These are phyloP conservation scores for Bellardia pandia DNA, from an alignment of 2,888 invertebrate species.

Conservation along the genomic window DNA sequence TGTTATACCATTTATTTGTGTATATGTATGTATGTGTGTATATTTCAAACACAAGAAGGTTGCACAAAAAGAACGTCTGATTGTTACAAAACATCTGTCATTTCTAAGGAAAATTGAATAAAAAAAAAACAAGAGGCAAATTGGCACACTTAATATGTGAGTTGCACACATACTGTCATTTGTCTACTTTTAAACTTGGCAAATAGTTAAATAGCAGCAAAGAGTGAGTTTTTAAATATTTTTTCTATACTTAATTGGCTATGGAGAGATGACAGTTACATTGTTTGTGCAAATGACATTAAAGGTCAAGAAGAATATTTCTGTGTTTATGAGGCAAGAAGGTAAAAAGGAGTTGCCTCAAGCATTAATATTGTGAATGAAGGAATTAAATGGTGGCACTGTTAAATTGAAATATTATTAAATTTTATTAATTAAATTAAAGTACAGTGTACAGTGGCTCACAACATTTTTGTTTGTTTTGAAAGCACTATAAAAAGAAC, in stretches of 20 bases:
- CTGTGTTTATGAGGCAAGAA: background rate
- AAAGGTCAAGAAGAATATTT: background rate
- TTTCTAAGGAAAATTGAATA: background rate
- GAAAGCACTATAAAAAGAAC: no score
- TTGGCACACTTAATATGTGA: background rate
- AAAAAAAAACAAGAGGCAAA: background rate
- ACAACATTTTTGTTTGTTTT: no score
- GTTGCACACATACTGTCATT: no score
- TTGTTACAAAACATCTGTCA: constrained; percentile 14
- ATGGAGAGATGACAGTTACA: background rate
- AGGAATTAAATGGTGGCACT: no score
- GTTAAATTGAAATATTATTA: no score
- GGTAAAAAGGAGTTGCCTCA: background rate
- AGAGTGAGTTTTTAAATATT: background rate
- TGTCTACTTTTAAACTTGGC: background rate
- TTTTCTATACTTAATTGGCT: background rate
- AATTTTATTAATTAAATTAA: no score
- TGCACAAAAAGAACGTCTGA: background rate
- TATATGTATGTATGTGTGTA: background rate
- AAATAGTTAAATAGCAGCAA: background rate
- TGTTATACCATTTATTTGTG: background rate
- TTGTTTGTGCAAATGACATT: background rate
- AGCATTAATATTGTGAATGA: background rate
- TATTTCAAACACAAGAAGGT: background rate
- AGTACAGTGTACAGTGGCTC: no score